phyloP scores from a whole-genome alignment of 2,888 invertebrate species.

The Emmelina monodactyla region DNA sequence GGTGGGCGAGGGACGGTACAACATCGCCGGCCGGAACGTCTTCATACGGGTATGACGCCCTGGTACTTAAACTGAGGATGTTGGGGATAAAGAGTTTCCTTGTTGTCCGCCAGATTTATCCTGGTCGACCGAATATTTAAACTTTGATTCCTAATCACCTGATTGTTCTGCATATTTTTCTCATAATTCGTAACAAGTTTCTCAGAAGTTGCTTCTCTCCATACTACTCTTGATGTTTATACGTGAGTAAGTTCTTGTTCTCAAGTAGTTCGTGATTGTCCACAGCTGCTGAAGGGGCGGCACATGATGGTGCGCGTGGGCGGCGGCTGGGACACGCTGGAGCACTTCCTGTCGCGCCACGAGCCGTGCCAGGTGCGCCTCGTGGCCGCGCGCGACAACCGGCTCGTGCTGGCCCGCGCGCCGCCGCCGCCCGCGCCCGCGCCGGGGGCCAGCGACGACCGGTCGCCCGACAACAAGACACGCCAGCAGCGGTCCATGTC shows the following conservation, averaged over 20 bases:
- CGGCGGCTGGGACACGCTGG: slow-evolving; percentile 93
- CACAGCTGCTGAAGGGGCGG: slow-evolving; percentile 87
- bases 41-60: slow-evolving; percentile 82
- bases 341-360: slow-evolving; percentile 89
- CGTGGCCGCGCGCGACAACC: slow-evolving; percentile 47
- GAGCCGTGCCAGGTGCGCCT: slow-evolving; percentile 83
- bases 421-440: slow-evolving; percentile 16
- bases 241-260: too few relatives aligned
- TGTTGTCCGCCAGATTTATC: too few relatives aligned
- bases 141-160: too few relatives aligned
- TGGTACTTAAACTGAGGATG: too few relatives aligned
- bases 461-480: slow-evolving; percentile 9
- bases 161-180: too few relatives aligned
- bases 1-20: slow-evolving; percentile 86
- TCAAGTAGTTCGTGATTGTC: too few relatives aligned
- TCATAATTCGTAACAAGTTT: too few relatives aligned
- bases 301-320: slow-evolving; percentile 97
- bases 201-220: too few relatives aligned
- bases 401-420: slow-evolving; percentile 34
- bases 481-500: too few relatives aligned
- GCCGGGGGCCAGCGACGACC: slow-evolving; percentile 11
- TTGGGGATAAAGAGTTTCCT: too few relatives aligned
- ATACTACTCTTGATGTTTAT: too few relatives aligned
- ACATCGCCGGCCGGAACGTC: slow-evolving; percentile 85
- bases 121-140: too few relatives aligned